Percentiles rank a stretch among this genome's conserved stretches.
Conservation (phyloP, 37 sponge, comb jelly and placozoan genomes). For the Tethya wilhelma region DNA sequence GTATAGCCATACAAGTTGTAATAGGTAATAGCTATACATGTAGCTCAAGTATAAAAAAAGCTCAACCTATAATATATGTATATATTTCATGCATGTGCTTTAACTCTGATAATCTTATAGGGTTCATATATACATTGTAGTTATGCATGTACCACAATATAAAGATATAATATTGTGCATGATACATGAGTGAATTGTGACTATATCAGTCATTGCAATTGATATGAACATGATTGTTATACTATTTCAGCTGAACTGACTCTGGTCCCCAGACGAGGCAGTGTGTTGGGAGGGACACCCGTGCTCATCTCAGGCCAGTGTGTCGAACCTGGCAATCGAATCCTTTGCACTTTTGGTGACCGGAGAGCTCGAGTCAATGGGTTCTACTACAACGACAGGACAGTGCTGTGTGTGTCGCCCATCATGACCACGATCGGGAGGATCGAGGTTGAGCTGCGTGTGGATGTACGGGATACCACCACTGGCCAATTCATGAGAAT, state of each 20-base stretch:
- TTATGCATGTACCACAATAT: too few relatives aligned
- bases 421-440: background rate
- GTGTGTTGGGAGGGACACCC: background rate
- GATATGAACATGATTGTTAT: background rate
- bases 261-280: background rate
- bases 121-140: too few relatives aligned
- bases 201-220: background rate
- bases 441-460: background rate
- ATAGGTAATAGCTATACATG: too few relatives aligned
- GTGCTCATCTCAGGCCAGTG: background rate
- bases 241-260: background rate
- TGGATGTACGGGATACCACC: background rate
- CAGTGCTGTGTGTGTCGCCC: slow-evolving; percentile 1
- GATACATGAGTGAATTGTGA: background rate
- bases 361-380: background rate
- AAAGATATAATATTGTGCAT: background rate
- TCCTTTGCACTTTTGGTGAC: background rate
- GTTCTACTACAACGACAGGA: background rate
- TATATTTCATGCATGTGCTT: too few relatives aligned
- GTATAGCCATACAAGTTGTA: too few relatives aligned
- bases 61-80: too few relatives aligned
- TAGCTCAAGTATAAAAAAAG: too few relatives aligned
- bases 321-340: background rate
- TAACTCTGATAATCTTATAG: too few relatives aligned
- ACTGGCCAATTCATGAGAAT: background rate